Conservation (phyloP, 2,113 vertebrate genomes). For the Rhagologus leucostigma region DNA sequence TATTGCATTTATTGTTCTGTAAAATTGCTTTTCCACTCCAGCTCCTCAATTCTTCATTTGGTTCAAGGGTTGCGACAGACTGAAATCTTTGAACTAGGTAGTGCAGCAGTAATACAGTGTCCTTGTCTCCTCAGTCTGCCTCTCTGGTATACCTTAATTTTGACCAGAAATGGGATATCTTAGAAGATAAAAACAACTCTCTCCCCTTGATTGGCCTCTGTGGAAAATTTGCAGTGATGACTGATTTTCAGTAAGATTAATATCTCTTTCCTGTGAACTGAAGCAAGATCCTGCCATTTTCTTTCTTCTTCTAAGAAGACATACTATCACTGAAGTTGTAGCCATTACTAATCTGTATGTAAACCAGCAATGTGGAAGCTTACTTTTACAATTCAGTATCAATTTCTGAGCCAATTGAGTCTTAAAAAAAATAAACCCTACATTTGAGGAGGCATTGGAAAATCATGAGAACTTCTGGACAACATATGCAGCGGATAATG, state of each 20-base stretch:
- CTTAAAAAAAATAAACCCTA: not conserved
- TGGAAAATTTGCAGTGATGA: not conserved
- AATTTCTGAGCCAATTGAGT: not conserved
- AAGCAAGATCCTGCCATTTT: not conserved
- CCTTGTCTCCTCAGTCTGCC: not conserved
- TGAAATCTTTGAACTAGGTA: not conserved
- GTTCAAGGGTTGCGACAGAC: not conserved
- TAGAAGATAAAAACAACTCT: not conserved
- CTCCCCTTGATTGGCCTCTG: not conserved
- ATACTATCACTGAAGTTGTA: not conserved
- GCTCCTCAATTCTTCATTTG: not conserved
- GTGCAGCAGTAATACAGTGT: not conserved
- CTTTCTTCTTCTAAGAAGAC: not conserved
- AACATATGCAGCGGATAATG: not conserved
- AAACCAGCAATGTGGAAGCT: not conserved
- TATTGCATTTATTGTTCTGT: not conserved
- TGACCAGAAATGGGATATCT: not conserved
- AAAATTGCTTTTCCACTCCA: not conserved
- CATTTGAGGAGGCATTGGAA: not conserved
- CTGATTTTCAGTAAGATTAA: not conserved
- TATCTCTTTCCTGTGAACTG: not conserved
- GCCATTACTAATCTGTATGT: not conserved
- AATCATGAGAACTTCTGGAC: not conserved
- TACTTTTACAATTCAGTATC: not conserved
- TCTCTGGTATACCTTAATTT: not conserved